Evolutionary conservation across 2,888 invertebrate genomes (phyloP).

Genomic region (Monochamus alternatus): DNA sequence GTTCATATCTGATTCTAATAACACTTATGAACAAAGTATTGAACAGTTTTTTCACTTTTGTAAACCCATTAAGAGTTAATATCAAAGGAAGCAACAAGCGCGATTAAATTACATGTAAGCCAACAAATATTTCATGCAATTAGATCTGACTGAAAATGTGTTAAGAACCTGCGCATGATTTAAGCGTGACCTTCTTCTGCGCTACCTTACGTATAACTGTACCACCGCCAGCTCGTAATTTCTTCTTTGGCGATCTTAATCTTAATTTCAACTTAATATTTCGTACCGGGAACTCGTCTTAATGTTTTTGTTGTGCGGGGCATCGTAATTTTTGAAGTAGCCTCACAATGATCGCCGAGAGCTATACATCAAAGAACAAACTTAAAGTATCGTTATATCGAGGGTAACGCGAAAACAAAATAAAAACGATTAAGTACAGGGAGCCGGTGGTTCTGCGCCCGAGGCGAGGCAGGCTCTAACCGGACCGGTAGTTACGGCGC

Average conservation of each 20-base stretch:
- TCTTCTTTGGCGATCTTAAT: conserved; percentile 46
- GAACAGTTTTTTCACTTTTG: too few species aligned
- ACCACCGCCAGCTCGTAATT: conserved; percentile 19
- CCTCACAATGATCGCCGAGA: conserved; percentile 56
- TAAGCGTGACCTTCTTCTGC: background rate
- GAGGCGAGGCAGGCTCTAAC: conserved; percentile 61
- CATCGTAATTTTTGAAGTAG: conserved; percentile 56
- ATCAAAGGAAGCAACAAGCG: too few species aligned
- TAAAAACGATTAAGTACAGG: conserved; percentile 63
- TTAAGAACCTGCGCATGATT: background rate
- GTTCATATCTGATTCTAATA: too few species aligned
- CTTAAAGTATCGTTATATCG: conserved; percentile 56
- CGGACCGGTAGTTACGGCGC: conserved; percentile 64
- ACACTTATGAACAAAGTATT: too few species aligned
- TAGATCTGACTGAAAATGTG: too few species aligned
- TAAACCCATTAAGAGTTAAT: too few species aligned
- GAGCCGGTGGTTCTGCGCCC: conserved; percentile 60
- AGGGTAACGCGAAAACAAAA: conserved; percentile 56
- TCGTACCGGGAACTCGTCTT: conserved; percentile 49
- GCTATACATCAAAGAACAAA: conserved; percentile 57
- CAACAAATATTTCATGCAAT: too few species aligned
- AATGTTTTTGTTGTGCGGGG: conserved; percentile 49
- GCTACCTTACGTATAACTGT: conserved; percentile 2
- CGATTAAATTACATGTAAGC: too few species aligned
- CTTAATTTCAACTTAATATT: conserved; percentile 51